These are phyloP conservation scores for Ceyx margarethae DNA, from an alignment of 2,113 vertebrate species.

Conservation along the genomic window DNA sequence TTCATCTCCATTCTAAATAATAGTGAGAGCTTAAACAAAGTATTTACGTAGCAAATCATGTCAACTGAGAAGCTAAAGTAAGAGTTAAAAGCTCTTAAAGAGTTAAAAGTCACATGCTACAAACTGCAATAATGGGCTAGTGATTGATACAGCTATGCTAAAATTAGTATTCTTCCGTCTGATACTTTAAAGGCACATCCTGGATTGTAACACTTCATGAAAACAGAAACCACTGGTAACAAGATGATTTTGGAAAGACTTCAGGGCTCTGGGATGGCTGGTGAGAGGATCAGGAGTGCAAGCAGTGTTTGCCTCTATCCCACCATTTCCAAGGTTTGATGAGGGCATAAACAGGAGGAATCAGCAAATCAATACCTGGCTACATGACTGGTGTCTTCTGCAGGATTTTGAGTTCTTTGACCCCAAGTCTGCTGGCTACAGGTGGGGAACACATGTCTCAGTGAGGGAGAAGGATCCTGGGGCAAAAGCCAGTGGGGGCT, in stretches of 20 bases:
- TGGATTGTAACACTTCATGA: neutral
- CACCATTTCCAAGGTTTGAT: no score
- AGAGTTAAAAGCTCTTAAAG: neutral
- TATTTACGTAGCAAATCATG: neutral
- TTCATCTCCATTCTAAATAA: neutral
- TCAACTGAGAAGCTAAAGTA: neutral
- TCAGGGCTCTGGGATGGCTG: neutral
- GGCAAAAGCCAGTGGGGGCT: no score
- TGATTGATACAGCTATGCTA: neutral
- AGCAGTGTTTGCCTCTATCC: neutral
- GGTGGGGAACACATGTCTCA: neutral
- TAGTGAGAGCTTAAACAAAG: neutral
- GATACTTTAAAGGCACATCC: neutral
- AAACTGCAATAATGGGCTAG: neutral
- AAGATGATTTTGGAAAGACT: neutral
- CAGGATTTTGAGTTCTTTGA: neutral
- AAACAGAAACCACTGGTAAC: neutral
- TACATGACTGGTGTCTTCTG: neutral
- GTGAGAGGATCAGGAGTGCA: neutral
- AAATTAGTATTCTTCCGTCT: neutral
- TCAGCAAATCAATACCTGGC: neutral
- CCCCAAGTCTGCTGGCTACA: no score
- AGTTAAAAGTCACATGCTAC: neutral
- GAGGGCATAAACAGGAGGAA: neutral
- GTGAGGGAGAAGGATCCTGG: no score